phyloP scores from a whole-genome alignment of 2,888 invertebrate genomes.

The Axea sp. region DNA sequence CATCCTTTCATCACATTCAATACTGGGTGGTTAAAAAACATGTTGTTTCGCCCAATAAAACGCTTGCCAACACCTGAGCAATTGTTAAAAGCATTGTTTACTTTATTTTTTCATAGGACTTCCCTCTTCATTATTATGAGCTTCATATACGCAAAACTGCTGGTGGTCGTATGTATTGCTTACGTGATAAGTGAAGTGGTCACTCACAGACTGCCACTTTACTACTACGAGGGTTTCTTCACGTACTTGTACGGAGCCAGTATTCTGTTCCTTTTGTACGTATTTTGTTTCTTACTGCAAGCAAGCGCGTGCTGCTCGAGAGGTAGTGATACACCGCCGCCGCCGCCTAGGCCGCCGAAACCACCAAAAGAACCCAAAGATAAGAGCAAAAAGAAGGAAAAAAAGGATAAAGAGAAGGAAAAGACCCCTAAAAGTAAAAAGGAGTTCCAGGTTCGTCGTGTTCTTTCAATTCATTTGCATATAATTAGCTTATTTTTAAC shows the following conservation, averaged over 20 bases:
- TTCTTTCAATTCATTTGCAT: no score
- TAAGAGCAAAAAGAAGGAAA: constrained; percentile 83
- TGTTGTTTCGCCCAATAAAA: neutral
- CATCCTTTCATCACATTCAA: neutral
- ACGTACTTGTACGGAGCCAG: constrained; percentile 96
- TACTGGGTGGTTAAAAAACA: constrained; percentile 23
- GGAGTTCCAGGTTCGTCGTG: constrained; percentile 80
- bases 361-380: constrained; percentile 86
- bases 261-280: constrained; percentile 94
- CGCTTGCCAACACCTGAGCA: neutral
- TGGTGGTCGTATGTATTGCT: constrained; percentile 95
- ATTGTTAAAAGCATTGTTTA: constrained; percentile 23
- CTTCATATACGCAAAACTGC: constrained; percentile 96
- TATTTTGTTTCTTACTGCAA: constrained; percentile 96
- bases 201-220: constrained; percentile 93
- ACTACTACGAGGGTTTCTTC: constrained; percentile 97
- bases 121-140: constrained; percentile 97
- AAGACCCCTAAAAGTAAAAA: constrained; percentile 80
- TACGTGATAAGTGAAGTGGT: constrained; percentile 97
- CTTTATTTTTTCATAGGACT: constrained; percentile 85
- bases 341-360: constrained; percentile 83
- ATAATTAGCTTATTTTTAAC: no score
- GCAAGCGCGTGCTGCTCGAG: constrained; percentile 92
- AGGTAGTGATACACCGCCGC: constrained; percentile 82
- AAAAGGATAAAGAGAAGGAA: constrained; percentile 81